Evolutionary conservation across 2,113 vertebrate genomes (phyloP).

Genomic region (Spilogale gracilis): DNA sequence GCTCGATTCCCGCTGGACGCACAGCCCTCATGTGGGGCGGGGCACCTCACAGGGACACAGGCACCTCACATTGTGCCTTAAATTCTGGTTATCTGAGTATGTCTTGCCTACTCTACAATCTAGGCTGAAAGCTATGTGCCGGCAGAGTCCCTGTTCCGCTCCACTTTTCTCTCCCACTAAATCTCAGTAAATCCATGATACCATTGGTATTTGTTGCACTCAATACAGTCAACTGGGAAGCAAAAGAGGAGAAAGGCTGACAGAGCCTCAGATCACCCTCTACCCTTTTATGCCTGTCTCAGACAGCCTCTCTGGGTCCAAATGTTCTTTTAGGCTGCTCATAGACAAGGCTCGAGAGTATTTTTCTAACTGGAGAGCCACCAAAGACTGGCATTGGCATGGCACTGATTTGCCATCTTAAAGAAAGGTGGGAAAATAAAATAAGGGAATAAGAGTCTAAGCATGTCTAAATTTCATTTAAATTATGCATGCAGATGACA

Average conservation of each 20-base stretch:
- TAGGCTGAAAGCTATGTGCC: neutral
- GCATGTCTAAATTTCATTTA: slow-evolving; percentile 10
- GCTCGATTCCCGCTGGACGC: neutral
- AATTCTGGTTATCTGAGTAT: neutral
- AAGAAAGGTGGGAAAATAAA: slow-evolving; percentile 29
- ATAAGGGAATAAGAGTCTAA: neutral
- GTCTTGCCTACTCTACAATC: neutral
- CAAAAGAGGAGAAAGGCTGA: neutral
- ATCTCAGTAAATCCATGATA: neutral
- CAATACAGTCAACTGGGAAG: neutral
- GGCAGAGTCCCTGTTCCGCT: neutral
- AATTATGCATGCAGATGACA: neutral
- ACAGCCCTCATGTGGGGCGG: fast-evolving
- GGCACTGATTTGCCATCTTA: neutral
- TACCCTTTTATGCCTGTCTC: neutral
- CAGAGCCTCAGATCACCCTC: neutral
- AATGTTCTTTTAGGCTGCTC: neutral
- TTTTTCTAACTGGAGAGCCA: neutral
- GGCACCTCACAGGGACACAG: neutral
- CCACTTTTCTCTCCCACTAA: neutral
- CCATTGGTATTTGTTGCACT: neutral
- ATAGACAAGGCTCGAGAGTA: neutral
- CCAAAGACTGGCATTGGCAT: neutral
- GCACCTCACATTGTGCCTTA: neutral
- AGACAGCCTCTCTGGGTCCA: neutral